phyloP scores from a whole-genome alignment of 2,797 vertebrate genomes.

The Poecilia wingei region DNA sequence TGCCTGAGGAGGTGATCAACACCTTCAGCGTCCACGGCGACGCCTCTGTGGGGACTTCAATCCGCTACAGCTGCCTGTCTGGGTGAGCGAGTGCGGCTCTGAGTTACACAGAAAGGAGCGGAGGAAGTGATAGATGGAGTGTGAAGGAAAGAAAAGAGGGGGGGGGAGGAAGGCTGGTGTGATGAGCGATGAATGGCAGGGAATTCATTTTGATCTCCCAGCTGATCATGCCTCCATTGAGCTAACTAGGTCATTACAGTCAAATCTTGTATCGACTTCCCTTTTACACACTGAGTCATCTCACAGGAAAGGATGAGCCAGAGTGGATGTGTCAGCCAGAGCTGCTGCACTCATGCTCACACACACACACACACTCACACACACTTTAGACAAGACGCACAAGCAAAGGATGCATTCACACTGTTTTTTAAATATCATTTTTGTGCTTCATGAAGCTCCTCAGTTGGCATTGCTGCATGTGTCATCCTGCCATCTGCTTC shows the following conservation, averaged over 20 bases:
- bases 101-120: conserved; percentile 54
- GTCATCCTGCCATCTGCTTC: conserved; percentile 47
- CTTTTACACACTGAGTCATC: conserved; percentile 69
- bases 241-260: conserved; percentile 73
- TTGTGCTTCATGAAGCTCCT: conserved; percentile 34
- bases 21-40: conserved; percentile 74
- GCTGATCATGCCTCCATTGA: conserved; percentile 60
- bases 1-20: conserved; percentile 70
- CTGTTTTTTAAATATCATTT: conserved; percentile 43
- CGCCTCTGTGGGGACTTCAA: conserved; percentile 63
- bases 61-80: conserved; percentile 81
- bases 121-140: conserved; percentile 69
- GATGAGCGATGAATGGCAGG: conserved; percentile 65
- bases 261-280: conserved; percentile 71
- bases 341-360: conserved; percentile 19
- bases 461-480: conserved; percentile 50
- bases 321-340: conserved; percentile 71
- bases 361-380: background rate
- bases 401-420: conserved; percentile 52
- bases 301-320: conserved; percentile 56
- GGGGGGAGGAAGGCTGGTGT: conserved; percentile 45
- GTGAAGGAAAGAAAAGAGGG: conserved; percentile 50
- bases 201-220: conserved; percentile 68
- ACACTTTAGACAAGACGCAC: conserved; percentile 43
- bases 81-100: conserved; percentile 81